These are phyloP conservation scores for Drosophila guanche DNA, from an alignment of 1,140 invertebrate genomes.

Conservation along the genomic window DNA sequence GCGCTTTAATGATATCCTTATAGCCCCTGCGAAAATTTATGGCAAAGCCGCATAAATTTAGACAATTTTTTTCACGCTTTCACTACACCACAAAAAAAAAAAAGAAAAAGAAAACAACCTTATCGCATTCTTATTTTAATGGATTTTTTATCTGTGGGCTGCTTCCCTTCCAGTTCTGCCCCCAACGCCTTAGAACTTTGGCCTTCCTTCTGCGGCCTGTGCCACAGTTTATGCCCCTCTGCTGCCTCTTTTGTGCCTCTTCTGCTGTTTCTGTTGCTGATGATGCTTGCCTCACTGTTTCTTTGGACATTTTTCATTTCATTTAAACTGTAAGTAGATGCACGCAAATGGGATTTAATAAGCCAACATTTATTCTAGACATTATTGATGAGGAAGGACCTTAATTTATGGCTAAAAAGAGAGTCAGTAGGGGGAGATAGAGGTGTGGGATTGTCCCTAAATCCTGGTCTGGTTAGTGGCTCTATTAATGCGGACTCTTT, in stretches of 20 bases:
- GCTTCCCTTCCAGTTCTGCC: no score
- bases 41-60: constrained; percentile 80
- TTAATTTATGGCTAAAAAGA: constrained; percentile 59
- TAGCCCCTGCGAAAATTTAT: constrained; percentile 75
- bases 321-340: constrained; percentile 72
- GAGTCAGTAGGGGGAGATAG: neutral
- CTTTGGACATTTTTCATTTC: constrained; percentile 72
- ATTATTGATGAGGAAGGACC: constrained; percentile 65
- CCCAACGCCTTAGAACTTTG: neutral
- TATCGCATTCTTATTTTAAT: constrained; percentile 82
- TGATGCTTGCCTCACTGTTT: constrained; percentile 35
- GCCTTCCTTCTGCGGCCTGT: constrained; percentile 24
- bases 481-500: constrained; percentile 61
- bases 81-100: constrained; percentile 58
- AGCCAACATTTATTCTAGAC: constrained; percentile 80
- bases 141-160: constrained; percentile 73
- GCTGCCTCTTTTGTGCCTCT: constrained; percentile 14
- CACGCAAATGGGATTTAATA: constrained; percentile 80
- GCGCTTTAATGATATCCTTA: constrained; percentile 81
- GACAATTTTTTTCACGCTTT: constrained; percentile 77
- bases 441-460: neutral
- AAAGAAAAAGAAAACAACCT: constrained; percentile 37
- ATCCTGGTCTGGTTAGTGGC: constrained; percentile 25
- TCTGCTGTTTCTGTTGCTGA: constrained; percentile 26
- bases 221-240: constrained; percentile 57